Evolutionary conservation across 1,140 invertebrate species (phyloP), one percentile per base, ranked within the genome.

Genomic region (Vollenhovia emeryi): DNA sequence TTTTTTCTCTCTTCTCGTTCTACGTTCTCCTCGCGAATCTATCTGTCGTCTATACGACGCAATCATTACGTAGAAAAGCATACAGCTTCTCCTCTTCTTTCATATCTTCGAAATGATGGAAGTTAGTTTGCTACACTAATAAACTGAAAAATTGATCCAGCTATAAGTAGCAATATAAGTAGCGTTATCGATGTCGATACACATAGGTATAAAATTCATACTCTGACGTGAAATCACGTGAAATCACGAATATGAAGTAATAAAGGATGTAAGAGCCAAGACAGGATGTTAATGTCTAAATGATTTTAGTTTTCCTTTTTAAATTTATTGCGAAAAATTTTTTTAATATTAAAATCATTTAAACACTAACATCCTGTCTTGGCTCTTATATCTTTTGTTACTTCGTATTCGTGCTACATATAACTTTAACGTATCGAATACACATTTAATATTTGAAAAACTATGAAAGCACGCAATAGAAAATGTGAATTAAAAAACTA

Each of bases 51-150:
- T 30, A 15, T 18, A 62, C 9, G 27, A 33, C 43, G 45, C 21
- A 66, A 66, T 69, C 36, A 55, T 71, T 69, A 80, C 21, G 24
- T n/a, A 6, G 40, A 30, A 80, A 71, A 55, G n/a, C 27, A 21
- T 40, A 30, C 64, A 55, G 33, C 8, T 36, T 8, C 40, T 64
- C 13, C 13, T 64, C 33, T 36, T 57, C 7, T 80, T 36, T 48
- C 66, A 33, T 43, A 24, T 21, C 40, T 71, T 80, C 9, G 3
- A 69, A 5, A 27, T 40, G n/a, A 52, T 27, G 8, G 13, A 64
- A 64, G 13, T 78, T 48, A 48, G 2, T 27, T 64, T 24, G n/a
- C n/a, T 59, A 40, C 5, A 40, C 24, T 76, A 76, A 57, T 18
- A 15, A 71, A 52, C 18, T 50, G 4, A 57, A 13, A 74, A 36